These are phyloP conservation scores for Drosophila mojavensis DNA, from an alignment of 1,140 invertebrate species.

Conservation along the genomic window DNA sequence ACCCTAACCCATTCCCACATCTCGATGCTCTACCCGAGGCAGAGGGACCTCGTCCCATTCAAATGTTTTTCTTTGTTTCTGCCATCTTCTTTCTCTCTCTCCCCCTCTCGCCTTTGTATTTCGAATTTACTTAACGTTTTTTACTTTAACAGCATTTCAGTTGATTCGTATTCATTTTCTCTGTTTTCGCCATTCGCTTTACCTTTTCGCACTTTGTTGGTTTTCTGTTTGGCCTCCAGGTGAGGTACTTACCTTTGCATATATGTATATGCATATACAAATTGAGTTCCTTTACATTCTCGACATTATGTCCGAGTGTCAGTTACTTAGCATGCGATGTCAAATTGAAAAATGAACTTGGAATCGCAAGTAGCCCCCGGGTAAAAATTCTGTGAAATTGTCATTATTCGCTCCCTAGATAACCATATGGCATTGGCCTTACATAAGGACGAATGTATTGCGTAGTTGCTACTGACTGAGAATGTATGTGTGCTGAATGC, in stretches of 20 bases:
- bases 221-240: constrained; percentile 17
- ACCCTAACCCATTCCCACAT: constrained; percentile 9
- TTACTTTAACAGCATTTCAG: constrained; percentile 39
- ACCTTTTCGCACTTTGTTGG: constrained; percentile 45
- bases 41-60: constrained; percentile 17
- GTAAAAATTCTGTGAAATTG: background rate
- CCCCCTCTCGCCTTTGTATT: constrained; percentile 24
- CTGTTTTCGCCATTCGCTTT: constrained; percentile 22
- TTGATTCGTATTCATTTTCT: constrained; percentile 5
- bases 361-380: background rate
- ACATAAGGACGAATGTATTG: background rate
- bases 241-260: constrained; percentile 19
- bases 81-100: constrained; percentile 34
- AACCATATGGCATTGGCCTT: constrained; percentile 25
- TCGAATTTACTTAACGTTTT: constrained; percentile 15
- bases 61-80: constrained; percentile 67
- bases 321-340: constrained; percentile 47
- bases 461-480: background rate
- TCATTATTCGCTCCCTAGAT: constrained; percentile 15
- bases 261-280: constrained; percentile 21
- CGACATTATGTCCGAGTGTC: constrained; percentile 44
- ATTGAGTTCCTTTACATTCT: constrained; percentile 43
- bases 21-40: constrained; percentile 4
- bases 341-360: constrained; percentile 50
- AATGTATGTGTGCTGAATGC: background rate